These are phyloP conservation scores for Drosophila lacertosa DNA, from an alignment of 1,140 invertebrate species.

Conservation along the genomic window DNA sequence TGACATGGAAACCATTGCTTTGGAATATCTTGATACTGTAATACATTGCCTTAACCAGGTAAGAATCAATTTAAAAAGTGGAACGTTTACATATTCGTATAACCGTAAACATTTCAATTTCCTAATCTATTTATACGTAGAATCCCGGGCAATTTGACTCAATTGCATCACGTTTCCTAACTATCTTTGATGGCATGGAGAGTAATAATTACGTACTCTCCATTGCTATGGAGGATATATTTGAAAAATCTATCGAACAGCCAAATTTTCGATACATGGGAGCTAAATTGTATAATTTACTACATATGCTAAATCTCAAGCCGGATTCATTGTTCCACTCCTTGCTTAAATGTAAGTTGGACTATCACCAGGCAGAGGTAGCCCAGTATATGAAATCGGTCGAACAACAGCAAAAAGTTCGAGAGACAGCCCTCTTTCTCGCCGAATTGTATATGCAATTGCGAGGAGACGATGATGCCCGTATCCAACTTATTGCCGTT, in stretches of 20 bases:
- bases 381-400: conserved; percentile 66
- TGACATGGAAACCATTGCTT: conserved; percentile 76
- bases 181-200: conserved; percentile 80
- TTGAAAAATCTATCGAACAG: conserved; percentile 80
- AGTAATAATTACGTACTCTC: conserved; percentile 78
- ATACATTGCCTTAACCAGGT: conserved; percentile 81
- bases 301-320: conserved; percentile 79
- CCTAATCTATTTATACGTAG: conserved; percentile 4
- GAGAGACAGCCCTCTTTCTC: conserved; percentile 76
- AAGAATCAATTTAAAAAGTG: not conserved
- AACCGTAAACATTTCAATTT: not conserved
- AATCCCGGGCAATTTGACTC: conserved; percentile 80
- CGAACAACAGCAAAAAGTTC: conserved; percentile 71
- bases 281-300: conserved; percentile 78
- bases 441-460: conserved; percentile 82
- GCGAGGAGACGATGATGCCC: conserved; percentile 75
- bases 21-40: conserved; percentile 76
- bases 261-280: conserved; percentile 83
- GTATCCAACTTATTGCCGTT: conserved; percentile 72
- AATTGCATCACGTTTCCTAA: conserved; percentile 78
- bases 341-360: conserved; percentile 76
- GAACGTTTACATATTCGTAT: not conserved
- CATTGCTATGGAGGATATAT: conserved; percentile 82
- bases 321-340: conserved; percentile 76
- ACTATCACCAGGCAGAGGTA: conserved; percentile 75